Base-by-base conservation (phyloP, 2,888 invertebrate genomes). In the Ormyrus thymus region DNA sequence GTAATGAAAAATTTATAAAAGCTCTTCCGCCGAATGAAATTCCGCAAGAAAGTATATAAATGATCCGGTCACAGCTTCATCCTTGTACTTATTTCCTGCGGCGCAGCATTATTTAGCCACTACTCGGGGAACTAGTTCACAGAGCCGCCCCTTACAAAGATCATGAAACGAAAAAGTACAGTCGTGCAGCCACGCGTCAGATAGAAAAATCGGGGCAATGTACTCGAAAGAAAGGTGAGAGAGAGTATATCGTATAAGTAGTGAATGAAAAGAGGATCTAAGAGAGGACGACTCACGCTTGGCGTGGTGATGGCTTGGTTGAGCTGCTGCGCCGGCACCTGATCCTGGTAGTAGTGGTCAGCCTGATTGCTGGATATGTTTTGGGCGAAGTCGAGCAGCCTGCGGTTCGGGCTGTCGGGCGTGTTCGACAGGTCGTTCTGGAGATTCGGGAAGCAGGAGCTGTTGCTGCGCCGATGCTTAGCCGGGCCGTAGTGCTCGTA, bases 401-500 rank as follows among this genome's bases (percentile, higher is more conserved):
- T 87, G 61, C 89, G 86, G 69, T 88, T 90, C 13, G 90, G 90
- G 78, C 90, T 90, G 83, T 90, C 89, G 74, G 90, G 90, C 59
- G 90, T 89, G 62, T 85, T 86, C 50, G 89, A 87, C 78, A 89
- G 78, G 46, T 90, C 90, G 83, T 89, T 89, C 53, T 89, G 88
- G 76, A 89, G 82, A 81, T 86, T 87, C 46, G 89, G 88, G 77
- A 88, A 87, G 81, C 87, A 89, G 87, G 92, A 91, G 83, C 92
- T 92, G 84, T 91, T 91, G 86, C 91, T 92, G 83, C 92, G 90
- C 81, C 91, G 91, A 83, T 91, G 91, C 81, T 91, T 90, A 80
- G 85, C 84, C 68, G 87, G 84, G 81, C 90, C 90, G 71, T 78
- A 81, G 83, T 92, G 92, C 89, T 95, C 95, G 90, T 94, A 95